Conservation (phyloP, 1,140 invertebrate genomes). For the Dinothrombium tinctorium region DNA sequence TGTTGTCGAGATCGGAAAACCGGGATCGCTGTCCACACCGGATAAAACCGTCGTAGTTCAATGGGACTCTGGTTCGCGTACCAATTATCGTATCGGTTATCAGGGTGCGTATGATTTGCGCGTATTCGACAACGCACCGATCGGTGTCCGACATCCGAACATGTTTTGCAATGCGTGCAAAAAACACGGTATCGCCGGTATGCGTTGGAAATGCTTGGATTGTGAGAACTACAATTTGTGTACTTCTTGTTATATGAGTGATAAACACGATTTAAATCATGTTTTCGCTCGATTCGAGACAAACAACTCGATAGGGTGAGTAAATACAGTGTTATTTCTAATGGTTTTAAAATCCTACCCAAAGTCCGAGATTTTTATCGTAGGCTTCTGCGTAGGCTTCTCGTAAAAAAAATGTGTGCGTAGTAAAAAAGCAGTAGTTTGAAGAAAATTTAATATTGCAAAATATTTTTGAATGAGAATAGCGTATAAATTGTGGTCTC, state of each 20-base stretch:
- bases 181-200: constrained; percentile 51
- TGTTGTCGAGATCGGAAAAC: constrained; percentile 58
- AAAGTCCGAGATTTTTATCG: no score
- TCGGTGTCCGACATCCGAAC: constrained; percentile 53
- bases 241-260: constrained; percentile 55
- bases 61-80: constrained; percentile 58
- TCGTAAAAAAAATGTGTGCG: no score
- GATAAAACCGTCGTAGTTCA: constrained; percentile 73
- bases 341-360: not conserved
- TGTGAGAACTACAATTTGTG: constrained; percentile 69
- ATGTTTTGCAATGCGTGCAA: constrained; percentile 62
- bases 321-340: not conserved
- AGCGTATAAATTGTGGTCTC: no score
- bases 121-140: constrained; percentile 59
- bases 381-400: no score
- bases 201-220: constrained; percentile 53
- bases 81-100: constrained; percentile 70
- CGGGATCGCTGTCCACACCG: constrained; percentile 37
- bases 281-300: constrained; percentile 53
- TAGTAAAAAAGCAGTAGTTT: no score
- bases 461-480: no score
- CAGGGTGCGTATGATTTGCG: constrained; percentile 57
- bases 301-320: constrained; percentile 41
- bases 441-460: no score
- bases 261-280: constrained; percentile 54